Evolutionary conservation across 2,113 vertebrate genomes (phyloP).

Genomic region (Parotia lawesii): DNA sequence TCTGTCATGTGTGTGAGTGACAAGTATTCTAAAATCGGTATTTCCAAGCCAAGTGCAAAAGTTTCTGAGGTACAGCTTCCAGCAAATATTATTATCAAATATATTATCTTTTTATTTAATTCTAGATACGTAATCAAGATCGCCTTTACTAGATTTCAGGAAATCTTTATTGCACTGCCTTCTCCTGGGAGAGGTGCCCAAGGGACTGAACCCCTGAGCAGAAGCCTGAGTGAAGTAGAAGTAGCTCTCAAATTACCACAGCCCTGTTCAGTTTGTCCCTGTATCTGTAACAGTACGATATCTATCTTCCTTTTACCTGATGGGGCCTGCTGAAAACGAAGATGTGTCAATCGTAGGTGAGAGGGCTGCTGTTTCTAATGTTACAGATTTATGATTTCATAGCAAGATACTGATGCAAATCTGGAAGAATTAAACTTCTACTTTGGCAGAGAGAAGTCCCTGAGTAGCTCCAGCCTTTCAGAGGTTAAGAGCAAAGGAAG

Average conservation of each 20-base stretch:
- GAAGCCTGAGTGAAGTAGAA: background rate
- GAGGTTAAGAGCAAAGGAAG: background rate
- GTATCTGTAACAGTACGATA: background rate
- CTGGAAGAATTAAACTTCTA: background rate
- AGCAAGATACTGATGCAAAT: background rate
- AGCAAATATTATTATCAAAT: background rate
- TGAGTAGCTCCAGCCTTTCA: background rate
- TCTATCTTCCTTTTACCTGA: background rate
- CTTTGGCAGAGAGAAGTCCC: background rate
- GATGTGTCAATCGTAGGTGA: background rate
- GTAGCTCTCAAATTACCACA: background rate
- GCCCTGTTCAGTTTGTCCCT: background rate
- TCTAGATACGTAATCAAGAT: background rate
- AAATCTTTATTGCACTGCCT: background rate
- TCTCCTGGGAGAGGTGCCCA: background rate
- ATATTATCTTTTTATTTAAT: background rate
- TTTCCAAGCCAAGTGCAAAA: background rate
- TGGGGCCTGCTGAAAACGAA: background rate
- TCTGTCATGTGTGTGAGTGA: background rate
- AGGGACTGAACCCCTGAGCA: background rate
- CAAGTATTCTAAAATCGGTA: background rate
- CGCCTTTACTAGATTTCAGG: background rate
- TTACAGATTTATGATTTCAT: background rate
- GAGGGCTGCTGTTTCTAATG: background rate
- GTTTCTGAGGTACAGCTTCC: background rate